phyloP scores from a whole-genome alignment of 2,113 vertebrate species.

The Zosterops hypoxanthus region DNA sequence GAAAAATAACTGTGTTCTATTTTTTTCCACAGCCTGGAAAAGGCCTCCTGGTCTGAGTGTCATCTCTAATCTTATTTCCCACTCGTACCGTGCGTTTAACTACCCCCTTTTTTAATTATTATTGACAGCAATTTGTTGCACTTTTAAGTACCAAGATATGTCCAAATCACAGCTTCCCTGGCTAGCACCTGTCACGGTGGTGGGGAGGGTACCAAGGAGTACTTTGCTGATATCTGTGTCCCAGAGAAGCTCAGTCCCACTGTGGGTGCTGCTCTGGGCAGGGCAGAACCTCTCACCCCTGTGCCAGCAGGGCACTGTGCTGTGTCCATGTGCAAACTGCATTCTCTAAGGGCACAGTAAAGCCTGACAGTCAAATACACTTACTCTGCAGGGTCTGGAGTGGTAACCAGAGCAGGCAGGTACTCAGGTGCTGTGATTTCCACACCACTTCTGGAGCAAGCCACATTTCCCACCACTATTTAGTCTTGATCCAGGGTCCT shows the following conservation, averaged over 20 bases:
- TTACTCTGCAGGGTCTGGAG: neutral
- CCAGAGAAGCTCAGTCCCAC: accelerated
- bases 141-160: neutral
- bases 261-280: neutral
- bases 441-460: neutral
- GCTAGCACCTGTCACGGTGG: neutral
- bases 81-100: neutral
- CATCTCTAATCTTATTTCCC: conserved; percentile 33
- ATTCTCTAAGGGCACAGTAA: neutral
- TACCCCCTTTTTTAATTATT: neutral
- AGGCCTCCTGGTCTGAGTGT: conserved; percentile 14
- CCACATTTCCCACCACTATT: neutral
- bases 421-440: neutral
- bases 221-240: neutral
- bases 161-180: neutral
- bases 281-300: neutral
- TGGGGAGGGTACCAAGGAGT: neutral
- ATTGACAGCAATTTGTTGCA: neutral
- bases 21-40: conserved; percentile 41
- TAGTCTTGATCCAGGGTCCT: neutral
- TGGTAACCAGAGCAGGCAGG: neutral
- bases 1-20: conserved; percentile 51
- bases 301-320: neutral
- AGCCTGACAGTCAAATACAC: neutral
- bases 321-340: neutral